Percentiles rank a stretch among this genome's conserved stretches.
These are phyloP conservation scores for Eucriotettix oculatus DNA, from an alignment of 2,888 invertebrate genomes.

Conservation along the genomic window DNA sequence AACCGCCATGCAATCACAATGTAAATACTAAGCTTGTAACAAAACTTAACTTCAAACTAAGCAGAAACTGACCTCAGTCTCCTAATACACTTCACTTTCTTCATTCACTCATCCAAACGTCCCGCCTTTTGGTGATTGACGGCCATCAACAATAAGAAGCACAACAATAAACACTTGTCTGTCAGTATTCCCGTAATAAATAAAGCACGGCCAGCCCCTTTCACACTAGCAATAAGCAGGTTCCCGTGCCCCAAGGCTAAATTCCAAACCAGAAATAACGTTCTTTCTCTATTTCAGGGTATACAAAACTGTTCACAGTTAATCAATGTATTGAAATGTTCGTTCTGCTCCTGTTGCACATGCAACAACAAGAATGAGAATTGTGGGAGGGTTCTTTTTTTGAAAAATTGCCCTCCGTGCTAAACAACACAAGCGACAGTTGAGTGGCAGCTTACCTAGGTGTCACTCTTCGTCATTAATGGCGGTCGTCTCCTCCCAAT, in stretches of 20 bases:
- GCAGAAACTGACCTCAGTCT: no score
- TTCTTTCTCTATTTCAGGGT: neutral
- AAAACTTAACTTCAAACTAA: no score
- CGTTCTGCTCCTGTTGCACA: neutral
- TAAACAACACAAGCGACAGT: constrained; percentile 12
- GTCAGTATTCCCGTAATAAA: neutral
- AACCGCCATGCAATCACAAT: no score
- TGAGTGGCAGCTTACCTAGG: constrained; percentile 15
- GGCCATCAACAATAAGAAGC: neutral
- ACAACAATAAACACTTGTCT: neutral
- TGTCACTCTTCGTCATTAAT: constrained; percentile 16
- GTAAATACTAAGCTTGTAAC: no score
- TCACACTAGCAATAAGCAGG: neutral
- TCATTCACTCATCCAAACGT: neutral
- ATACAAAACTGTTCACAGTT: neutral
- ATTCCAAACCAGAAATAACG: neutral
- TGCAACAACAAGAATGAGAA: neutral
- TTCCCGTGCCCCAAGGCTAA: neutral
- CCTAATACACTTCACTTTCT: no score
- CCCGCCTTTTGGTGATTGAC: neutral
- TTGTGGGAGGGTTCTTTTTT: neutral
- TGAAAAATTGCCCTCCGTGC: constrained; percentile 9
- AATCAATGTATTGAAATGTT: neutral
- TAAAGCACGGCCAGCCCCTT: neutral
- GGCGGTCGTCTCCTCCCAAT: constrained; percentile 13